A percentile compares a stretch with the other conserved stretches of the same genome.
phyloP scores from a whole-genome alignment of 2,113 vertebrate species.

The Urocynchramus pylzowi region DNA sequence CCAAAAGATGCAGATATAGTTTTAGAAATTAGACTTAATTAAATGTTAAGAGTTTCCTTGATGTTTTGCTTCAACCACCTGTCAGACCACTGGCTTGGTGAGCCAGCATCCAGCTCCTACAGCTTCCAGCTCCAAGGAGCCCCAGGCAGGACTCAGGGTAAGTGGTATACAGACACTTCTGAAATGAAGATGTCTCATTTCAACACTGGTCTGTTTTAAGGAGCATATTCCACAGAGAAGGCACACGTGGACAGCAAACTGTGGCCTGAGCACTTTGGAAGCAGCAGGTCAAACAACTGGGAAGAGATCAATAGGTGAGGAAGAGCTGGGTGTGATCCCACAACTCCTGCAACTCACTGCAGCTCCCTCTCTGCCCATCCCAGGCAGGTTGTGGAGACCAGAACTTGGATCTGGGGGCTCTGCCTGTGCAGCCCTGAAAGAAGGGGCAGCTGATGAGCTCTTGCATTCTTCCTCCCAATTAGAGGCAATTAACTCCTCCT shows the following conservation, averaged over 20 bases:
- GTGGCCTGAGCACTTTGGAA: not conserved
- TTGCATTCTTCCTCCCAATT: not conserved
- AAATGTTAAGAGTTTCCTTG: not conserved
- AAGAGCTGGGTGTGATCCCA: not conserved
- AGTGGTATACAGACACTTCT: rapidly evolving
- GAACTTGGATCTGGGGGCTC: not conserved
- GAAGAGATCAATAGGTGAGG: not conserved
- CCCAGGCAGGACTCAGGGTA: not conserved
- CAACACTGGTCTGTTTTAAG: not conserved
- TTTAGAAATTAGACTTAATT: not conserved
- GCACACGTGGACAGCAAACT: not conserved
- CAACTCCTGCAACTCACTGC: not conserved
- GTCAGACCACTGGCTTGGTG: not conserved
- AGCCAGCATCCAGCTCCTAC: not conserved
- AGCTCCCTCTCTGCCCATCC: not conserved
- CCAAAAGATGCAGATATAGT: not conserved
- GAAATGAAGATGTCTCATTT: not conserved
- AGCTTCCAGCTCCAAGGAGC: not conserved
- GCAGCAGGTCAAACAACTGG: not conserved
- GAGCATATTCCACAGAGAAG: not conserved
- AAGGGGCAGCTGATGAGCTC: not conserved
- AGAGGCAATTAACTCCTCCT: not conserved
- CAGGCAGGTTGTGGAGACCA: not conserved
- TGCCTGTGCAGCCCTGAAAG: not conserved
- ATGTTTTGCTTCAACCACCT: not conserved